A percentile compares a stretch with the other conserved stretches of the same genome.
Conservation (phyloP, 2,797 vertebrate genomes). For the Sebastes taczanowskii region DNA sequence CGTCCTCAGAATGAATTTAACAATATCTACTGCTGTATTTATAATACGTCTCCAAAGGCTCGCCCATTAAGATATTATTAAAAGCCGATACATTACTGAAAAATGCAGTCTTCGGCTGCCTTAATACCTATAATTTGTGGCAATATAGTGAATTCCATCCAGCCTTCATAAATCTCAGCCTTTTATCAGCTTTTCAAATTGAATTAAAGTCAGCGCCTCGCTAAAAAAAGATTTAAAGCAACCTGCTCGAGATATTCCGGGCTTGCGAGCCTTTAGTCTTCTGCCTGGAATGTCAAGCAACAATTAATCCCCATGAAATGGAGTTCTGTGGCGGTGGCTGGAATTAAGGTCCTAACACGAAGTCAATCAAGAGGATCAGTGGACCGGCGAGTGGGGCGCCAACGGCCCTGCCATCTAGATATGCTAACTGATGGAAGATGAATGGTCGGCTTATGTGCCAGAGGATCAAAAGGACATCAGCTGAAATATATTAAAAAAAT, state of each 20-base stretch:
- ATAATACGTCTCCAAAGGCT: constrained; percentile 22
- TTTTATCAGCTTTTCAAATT: constrained; percentile 72
- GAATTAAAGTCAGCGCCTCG: constrained; percentile 73
- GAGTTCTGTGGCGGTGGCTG: constrained; percentile 65
- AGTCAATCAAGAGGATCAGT: constrained; percentile 70
- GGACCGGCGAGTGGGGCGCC: background rate
- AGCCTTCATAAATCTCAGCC: constrained; percentile 57
- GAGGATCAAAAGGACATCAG: constrained; percentile 8
- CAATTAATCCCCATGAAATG: constrained; percentile 71
- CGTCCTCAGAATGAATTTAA: constrained; percentile 20
- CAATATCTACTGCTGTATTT: constrained; percentile 34
- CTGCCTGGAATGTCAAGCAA: constrained; percentile 68
- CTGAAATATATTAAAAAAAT: background rate
- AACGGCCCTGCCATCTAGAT: background rate
- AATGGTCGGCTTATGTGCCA: constrained; percentile 6
- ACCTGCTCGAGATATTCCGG: constrained; percentile 55
- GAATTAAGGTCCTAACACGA: constrained; percentile 69
- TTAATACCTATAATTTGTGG: constrained; percentile 54
- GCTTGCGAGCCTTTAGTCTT: constrained; percentile 46
- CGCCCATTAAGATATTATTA: constrained; percentile 43
- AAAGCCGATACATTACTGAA: constrained; percentile 53
- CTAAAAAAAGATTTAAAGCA: constrained; percentile 72
- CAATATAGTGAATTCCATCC: constrained; percentile 65
- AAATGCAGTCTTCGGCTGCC: constrained; percentile 41
- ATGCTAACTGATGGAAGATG: constrained; percentile 41